Percentiles rank a stretch among this genome's conserved stretches.
phyloP scores from a whole-genome alignment of 2,113 vertebrate species.

The Neotoma lepida region DNA sequence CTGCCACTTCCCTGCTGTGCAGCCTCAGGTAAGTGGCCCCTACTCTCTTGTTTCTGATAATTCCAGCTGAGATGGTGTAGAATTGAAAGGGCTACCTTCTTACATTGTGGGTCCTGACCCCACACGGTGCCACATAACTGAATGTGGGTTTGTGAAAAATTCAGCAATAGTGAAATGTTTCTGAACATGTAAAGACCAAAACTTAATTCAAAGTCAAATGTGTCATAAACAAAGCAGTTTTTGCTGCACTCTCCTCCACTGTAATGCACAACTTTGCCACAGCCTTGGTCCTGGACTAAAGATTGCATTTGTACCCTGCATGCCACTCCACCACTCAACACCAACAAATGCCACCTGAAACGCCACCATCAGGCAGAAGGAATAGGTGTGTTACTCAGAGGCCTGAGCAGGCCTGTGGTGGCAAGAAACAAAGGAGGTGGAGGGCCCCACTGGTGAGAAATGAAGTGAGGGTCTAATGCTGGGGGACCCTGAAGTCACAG shows the following conservation, averaged over 20 bases:
- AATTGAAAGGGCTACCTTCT: not conserved
- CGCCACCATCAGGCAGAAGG: not conserved
- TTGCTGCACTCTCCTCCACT: no score
- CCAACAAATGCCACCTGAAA: accelerated
- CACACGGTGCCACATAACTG: not conserved
- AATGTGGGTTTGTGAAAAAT: not conserved
- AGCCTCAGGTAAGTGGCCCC: not conserved
- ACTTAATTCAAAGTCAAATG: not conserved
- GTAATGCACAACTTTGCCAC: no score
- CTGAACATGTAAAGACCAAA: not conserved
- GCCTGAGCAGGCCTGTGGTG: not conserved
- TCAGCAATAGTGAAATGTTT: not conserved
- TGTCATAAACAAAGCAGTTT: not conserved
- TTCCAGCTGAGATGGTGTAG: not conserved
- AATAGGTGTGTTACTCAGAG: not conserved
- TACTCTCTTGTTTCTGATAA: not conserved
- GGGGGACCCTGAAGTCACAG: not conserved
- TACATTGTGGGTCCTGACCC: not conserved
- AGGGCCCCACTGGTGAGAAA: no score
- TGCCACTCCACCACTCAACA: not conserved
- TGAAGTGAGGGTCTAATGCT: accelerated
- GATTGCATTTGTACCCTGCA: not conserved
- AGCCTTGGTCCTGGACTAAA: not conserved
- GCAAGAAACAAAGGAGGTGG: not conserved
- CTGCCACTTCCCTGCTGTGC: not conserved